Conservation (phyloP, 2,888 invertebrate species). For the Pteria penguin region DNA sequence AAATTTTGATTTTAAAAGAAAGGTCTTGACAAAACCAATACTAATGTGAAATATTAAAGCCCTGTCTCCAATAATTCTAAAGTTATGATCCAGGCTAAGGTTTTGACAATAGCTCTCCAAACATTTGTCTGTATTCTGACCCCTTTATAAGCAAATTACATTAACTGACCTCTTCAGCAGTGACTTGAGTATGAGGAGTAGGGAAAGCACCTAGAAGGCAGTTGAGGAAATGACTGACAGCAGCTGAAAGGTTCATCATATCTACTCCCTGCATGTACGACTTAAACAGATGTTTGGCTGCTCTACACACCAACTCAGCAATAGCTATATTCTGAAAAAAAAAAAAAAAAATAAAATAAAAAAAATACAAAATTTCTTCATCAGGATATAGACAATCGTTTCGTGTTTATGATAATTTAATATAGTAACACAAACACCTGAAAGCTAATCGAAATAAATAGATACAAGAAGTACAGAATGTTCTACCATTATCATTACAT, state of each 20-base stretch:
- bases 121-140: neutral
- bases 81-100: neutral
- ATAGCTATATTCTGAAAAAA: slow-evolving; percentile 90
- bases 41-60: too few species aligned
- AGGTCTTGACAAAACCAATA: too few species aligned
- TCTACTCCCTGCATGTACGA: slow-evolving; percentile 94
- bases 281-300: slow-evolving; percentile 96
- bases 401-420: too few species aligned
- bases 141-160: neutral
- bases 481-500: too few species aligned
- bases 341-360: neutral
- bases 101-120: neutral
- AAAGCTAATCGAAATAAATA: too few species aligned
- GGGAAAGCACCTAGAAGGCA: slow-evolving; percentile 92
- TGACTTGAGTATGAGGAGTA: slow-evolving; percentile 85
- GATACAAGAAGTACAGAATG: too few species aligned
- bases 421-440: too few species aligned
- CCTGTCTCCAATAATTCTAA: too few species aligned
- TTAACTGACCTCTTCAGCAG: slow-evolving; percentile 84
- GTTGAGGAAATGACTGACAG: slow-evolving; percentile 97
- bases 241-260: slow-evolving; percentile 92
- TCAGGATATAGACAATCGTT: too few species aligned
- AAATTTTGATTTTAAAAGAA: too few species aligned
- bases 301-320: slow-evolving; percentile 92
- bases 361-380: too few species aligned